A percentile compares a stretch with the other conserved stretches of the same genome.
These are phyloP conservation scores for Habroteleia sp. DNA, from an alignment of 2,888 invertebrate species.

Conservation along the genomic window DNA sequence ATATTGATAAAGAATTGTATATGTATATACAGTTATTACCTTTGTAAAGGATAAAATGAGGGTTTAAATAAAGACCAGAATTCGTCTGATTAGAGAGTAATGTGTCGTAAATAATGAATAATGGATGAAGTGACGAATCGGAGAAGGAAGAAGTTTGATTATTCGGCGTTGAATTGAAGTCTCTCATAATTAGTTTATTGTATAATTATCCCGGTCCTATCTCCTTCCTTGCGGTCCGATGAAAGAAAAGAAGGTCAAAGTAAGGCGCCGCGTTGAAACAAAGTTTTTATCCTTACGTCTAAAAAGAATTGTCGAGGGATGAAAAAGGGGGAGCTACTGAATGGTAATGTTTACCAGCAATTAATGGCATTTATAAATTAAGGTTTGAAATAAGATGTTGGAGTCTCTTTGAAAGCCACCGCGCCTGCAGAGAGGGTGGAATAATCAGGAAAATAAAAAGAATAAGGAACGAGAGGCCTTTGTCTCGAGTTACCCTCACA, in stretches of 20 bases:
- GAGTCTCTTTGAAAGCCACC: conserved; percentile 62
- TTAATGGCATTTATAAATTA: conserved; percentile 73
- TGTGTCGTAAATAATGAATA: conserved; percentile 31
- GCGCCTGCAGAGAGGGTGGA: conserved; percentile 64
- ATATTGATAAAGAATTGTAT: too few relatives aligned
- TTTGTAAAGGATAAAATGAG: too few relatives aligned
- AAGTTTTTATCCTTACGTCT: conserved; percentile 67
- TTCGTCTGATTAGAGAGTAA: conserved; percentile 20
- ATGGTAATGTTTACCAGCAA: conserved; percentile 72
- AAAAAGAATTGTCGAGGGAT: conserved; percentile 41
- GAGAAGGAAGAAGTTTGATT: conserved; percentile 44
- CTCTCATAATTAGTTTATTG: conserved; percentile 54
- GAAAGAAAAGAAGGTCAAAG: conserved; percentile 37
- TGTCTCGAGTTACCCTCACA: conserved; percentile 75
- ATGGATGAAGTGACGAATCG: conserved; percentile 5
- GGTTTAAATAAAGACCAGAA: too few relatives aligned
- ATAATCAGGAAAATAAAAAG: conserved; percentile 67
- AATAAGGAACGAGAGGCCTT: conserved; percentile 68
- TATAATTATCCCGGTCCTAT: conserved; percentile 45
- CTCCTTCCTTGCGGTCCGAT: conserved; percentile 47
- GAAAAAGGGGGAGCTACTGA: conserved; percentile 61
- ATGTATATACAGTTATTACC: too few relatives aligned
- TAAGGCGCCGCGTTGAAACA: conserved; percentile 59
- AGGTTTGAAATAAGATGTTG: conserved; percentile 62
- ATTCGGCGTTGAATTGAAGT: conserved; percentile 49